phyloP scores from a whole-genome alignment of 2,113 vertebrate species.

The Myiagra hebetior region DNA sequence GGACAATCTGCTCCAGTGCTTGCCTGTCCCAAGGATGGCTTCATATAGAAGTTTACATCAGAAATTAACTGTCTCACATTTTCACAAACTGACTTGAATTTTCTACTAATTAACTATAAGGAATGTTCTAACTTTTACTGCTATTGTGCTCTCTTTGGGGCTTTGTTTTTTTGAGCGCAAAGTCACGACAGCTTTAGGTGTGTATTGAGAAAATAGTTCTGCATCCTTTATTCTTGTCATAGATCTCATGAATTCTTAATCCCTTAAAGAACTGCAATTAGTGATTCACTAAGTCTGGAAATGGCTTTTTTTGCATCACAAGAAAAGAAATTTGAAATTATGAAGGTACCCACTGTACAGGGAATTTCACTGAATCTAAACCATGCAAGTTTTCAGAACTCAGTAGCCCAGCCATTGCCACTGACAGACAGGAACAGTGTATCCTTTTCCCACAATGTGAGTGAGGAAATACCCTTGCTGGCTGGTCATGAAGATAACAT shows the following conservation, averaged over 20 bases:
- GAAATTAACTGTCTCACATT: neutral
- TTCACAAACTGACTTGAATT: neutral
- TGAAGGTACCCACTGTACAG: neutral
- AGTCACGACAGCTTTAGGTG: neutral
- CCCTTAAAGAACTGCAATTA: neutral
- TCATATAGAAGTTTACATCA: neutral
- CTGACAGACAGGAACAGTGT: neutral
- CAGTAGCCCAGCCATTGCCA: neutral
- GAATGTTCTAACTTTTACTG: neutral
- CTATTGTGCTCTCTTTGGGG: neutral
- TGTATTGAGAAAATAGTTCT: neutral
- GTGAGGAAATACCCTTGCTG: neutral
- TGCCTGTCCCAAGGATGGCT: neutral
- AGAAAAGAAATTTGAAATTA: neutral
- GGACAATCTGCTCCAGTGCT: neutral
- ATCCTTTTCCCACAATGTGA: neutral
- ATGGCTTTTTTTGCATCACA: neutral
- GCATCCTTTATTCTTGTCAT: neutral
- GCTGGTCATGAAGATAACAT: neutral
- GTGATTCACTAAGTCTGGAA: neutral
- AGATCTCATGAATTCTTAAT: neutral
- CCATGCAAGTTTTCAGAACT: neutral
- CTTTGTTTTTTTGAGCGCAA: neutral
- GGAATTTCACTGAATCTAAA: neutral
- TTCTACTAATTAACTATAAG: neutral